Percentiles rank a stretch among this genome's conserved stretches.
phyloP scores from a whole-genome alignment of 2,113 vertebrate species.

The Sorex fumeus region DNA sequence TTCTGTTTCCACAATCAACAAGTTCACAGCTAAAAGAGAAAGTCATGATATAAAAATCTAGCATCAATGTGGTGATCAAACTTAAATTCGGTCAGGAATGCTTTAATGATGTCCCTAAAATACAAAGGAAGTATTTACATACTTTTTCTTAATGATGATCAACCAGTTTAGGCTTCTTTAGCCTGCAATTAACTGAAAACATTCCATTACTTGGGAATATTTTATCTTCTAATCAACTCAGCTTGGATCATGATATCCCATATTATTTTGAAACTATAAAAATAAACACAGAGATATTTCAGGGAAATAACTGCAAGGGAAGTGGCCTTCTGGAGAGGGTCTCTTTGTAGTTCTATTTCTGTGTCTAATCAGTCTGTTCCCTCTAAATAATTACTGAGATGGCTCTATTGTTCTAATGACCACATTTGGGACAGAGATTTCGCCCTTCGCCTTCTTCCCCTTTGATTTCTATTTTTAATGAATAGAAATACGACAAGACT shows the following conservation, averaged over 20 bases:
- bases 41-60: conserved; percentile 18
- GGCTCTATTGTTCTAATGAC: conserved; percentile 46
- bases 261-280: conserved; percentile 58
- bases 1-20: neutral
- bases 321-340: neutral
- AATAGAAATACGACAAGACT: neutral
- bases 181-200: conserved; percentile 28
- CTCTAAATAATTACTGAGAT: conserved; percentile 58
- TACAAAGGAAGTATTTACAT: conserved; percentile 38
- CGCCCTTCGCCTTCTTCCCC: conserved; percentile 29
- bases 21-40: conserved; percentile 34
- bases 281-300: conserved; percentile 32
- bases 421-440: conserved; percentile 62
- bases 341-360: conserved; percentile 39
- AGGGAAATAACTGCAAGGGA: conserved; percentile 32
- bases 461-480: conserved; percentile 68
- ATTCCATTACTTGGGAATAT: neutral
- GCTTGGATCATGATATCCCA: conserved; percentile 19
- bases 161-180: neutral
- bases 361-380: conserved; percentile 42
- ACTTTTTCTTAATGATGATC: conserved; percentile 19
- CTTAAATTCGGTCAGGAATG: neutral
- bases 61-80: neutral
- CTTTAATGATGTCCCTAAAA: conserved; percentile 34
- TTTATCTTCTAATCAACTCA: conserved; percentile 51